Base-by-base conservation (phyloP, 1,140 invertebrate genomes). In the Listronotus bonariensis region DNA sequence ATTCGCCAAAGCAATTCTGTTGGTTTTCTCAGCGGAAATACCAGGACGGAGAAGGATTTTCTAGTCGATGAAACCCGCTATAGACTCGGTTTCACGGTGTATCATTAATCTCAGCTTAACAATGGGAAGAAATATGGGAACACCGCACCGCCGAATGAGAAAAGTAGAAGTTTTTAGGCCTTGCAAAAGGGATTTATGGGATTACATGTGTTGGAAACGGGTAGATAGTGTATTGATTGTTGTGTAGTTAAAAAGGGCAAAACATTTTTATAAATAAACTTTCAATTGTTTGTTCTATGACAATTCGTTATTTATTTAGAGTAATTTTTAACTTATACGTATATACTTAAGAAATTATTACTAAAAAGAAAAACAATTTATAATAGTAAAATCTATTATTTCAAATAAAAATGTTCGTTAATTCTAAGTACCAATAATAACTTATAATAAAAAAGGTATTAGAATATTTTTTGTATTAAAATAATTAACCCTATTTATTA, bases 31-130 rank as follows among this genome's bases (percentile, higher is more conserved):
- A 4, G 42, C 57, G 57, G 57, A 60, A 60, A 51, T 31, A 46
- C 48, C 26, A 46, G 57, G 34, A 17, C 49, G 41, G 49, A 62
- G 41, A 45, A 53, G 49, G 59, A 62, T 62, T 62, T 62, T 62
- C 59, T 62, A 62, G 59, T 62, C 59, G 59, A 62, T 49, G 26
- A 62, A 62, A 20, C 40, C 17, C 59, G 49, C 59, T 52, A 45
- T 53, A 53, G 59, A 62, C 49, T 62, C 49, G 59, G 59, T 53
- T 53, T 52, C 59, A 52, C 49, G 59, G 49, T 42, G 18, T 45
- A 62, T 62, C 59, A 62, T 62, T 62, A 62, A 62, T 62, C 59
- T 53, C 52, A 17, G 59, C 59, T 62, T 53, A 62, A 62, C 59
- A 62, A 62, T 62, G 20, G 51, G 59, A 53, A 62, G 59, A 62